Evolutionary conservation across 2,113 vertebrate genomes (phyloP).

Genomic region (Varanus salvator): DNA sequence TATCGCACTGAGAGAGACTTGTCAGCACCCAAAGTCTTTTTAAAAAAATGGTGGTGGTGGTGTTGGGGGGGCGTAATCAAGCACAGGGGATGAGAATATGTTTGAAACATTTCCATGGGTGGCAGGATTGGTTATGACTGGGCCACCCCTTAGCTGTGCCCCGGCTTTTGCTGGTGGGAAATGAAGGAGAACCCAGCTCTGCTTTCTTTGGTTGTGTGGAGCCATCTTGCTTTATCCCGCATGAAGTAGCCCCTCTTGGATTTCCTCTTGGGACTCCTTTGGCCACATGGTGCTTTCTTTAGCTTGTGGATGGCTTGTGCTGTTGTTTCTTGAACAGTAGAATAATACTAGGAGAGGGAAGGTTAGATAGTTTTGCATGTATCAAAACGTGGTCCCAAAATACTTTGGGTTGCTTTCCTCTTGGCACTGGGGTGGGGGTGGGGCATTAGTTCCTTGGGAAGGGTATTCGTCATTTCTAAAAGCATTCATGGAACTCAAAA

Average conservation of each 20-base stretch:
- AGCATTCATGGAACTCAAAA: too few species aligned
- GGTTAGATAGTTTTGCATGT: background rate
- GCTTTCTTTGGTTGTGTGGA: background rate
- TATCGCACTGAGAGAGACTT: background rate
- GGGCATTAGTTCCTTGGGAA: too few species aligned
- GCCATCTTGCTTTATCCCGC: background rate
- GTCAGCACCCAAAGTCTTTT: background rate
- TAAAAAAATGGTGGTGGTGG: too few species aligned
- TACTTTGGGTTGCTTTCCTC: too few species aligned
- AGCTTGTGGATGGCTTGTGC: background rate
- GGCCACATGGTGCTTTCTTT: background rate
- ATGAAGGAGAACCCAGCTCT: background rate
- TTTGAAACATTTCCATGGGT: slow-evolving; percentile 24
- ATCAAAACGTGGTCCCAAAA: too few species aligned
- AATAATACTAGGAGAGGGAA: background rate
- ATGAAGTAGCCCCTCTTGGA: background rate
- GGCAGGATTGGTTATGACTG: slow-evolving; percentile 15
- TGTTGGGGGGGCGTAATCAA: background rate
- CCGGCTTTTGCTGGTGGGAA: slow-evolving; percentile 47
- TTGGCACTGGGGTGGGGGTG: too few species aligned
- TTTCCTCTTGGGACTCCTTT: background rate
- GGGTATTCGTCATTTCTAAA: too few species aligned
- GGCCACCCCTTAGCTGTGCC: slow-evolving; percentile 37
- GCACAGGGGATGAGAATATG: slow-evolving; percentile 14
- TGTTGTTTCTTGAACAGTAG: background rate